Conservation (phyloP, 2,113 vertebrate species). For the Trichomycterus rosablanca region DNA sequence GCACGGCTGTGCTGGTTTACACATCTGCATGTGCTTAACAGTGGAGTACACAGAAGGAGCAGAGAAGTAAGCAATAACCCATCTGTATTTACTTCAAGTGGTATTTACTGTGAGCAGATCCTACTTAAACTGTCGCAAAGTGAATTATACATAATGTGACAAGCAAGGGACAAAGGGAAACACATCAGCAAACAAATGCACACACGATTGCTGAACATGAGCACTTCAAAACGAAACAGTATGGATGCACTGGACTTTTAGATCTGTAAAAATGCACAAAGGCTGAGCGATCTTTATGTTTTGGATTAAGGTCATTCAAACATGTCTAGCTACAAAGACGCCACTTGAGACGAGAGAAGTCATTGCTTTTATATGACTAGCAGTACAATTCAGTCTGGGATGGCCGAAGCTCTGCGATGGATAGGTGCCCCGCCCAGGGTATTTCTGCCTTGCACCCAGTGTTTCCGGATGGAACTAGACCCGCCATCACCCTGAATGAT, state of each 20-base stretch:
- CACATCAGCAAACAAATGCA: conserved; percentile 1
- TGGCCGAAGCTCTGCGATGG: too few species aligned
- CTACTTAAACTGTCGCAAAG: conserved; percentile 3
- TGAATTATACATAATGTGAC: conserved; percentile 4
- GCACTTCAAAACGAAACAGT: not conserved
- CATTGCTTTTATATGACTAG: too few species aligned
- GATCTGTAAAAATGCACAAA: too few species aligned
- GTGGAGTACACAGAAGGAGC: conserved; percentile 12
- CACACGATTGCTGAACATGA: not conserved
- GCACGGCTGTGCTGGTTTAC: conserved; percentile 6
- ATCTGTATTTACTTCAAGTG: conserved; percentile 53
- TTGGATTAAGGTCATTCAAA: too few species aligned
- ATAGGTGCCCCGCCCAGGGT: too few species aligned
- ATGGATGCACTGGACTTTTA: not conserved
- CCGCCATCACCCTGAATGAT: too few species aligned
- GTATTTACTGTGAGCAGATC: conserved; percentile 44
- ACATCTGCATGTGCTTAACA: conserved; percentile 13
- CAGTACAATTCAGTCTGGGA: too few species aligned
- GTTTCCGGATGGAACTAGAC: too few species aligned
- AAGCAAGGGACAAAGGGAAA: conserved; percentile 1
- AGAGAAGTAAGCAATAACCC: conserved; percentile 36
- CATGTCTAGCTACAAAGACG: too few species aligned
- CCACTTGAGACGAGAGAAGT: too few species aligned
- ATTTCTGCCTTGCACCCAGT: too few species aligned
- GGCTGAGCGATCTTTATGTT: too few species aligned